Percentiles rank a stretch among this genome's conserved stretches.
phyloP scores from a whole-genome alignment of 1,140 invertebrate species.

The Varroa destructor region DNA sequence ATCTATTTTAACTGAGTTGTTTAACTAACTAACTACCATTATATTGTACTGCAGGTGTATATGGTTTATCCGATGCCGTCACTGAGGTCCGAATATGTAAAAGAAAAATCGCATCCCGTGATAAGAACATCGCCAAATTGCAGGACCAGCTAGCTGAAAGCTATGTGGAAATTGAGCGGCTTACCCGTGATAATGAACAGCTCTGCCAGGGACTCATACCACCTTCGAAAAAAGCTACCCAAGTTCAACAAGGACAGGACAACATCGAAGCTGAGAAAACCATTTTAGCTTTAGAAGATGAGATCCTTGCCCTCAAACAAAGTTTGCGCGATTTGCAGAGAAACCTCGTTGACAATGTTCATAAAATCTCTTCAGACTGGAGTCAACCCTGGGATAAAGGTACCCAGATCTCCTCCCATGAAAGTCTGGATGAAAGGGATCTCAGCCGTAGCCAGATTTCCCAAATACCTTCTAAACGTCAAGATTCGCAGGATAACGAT shows the following conservation, averaged over 20 bases:
- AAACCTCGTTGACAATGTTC: constrained; percentile 13
- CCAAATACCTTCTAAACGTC: background rate
- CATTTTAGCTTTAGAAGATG: constrained; percentile 5
- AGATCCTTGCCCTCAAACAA: constrained; percentile 5
- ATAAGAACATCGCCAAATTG: constrained; percentile 4
- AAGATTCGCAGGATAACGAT: background rate
- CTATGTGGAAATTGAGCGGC: constrained; percentile 2
- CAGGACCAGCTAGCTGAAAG: constrained; percentile 21
- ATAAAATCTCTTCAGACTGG: constrained; percentile 8
- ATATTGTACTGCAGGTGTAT: constrained; percentile 1
- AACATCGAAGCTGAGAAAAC: constrained; percentile 21
- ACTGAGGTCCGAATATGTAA: constrained; percentile 15
- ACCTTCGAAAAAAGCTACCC: background rate
- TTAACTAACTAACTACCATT: background rate
- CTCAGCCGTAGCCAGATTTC: constrained; percentile 10
- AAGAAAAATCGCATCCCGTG: constrained; percentile 13
- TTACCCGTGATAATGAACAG: constrained; percentile 1
- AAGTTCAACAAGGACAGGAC: background rate
- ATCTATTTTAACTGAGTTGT: background rate
- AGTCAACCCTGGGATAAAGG: background rate
- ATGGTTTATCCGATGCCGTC: constrained; percentile 8
- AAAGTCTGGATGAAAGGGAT: background rate
- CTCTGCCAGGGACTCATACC: constrained; percentile 17
- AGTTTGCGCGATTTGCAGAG: background rate
- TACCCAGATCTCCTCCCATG: background rate